Evolutionary conservation across 2,113 vertebrate species (phyloP).

Genomic region (Peromyscus californicus): DNA sequence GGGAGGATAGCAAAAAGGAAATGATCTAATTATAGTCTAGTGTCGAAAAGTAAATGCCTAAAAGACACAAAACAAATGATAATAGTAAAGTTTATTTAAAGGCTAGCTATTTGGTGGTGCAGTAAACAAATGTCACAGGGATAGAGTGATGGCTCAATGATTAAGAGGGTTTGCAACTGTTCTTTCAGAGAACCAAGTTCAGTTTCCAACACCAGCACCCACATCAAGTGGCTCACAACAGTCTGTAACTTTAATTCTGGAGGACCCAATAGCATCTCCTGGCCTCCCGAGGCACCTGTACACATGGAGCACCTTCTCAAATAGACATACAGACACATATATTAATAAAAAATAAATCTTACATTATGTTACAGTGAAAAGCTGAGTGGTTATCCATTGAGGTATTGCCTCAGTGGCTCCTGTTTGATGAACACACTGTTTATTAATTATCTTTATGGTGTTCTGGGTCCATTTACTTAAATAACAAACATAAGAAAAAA

Average conservation of each 20-base stretch:
- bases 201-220: neutral
- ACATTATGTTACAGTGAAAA: neutral
- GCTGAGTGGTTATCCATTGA: constrained; percentile 47
- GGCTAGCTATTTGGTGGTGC: neutral
- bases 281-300: too few relatives aligned
- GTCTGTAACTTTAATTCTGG: neutral
- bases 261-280: neutral
- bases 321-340: neutral
- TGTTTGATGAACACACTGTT: constrained; percentile 24
- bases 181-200: neutral
- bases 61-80: neutral
- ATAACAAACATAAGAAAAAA: constrained; percentile 46
- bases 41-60: constrained; percentile 24
- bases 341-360: neutral
- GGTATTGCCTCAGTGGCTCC: constrained; percentile 46
- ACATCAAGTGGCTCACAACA: neutral
- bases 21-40: neutral
- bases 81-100: neutral
- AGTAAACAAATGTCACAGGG: constrained; percentile 43
- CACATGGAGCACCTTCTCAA: neutral
- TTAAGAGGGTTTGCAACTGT: too few relatives aligned
- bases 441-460: constrained; percentile 59
- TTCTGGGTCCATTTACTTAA: constrained; percentile 69
- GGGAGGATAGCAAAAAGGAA: neutral
- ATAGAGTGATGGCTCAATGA: neutral